phyloP scores from a whole-genome alignment of 2,888 invertebrate species.

The Hirtodrosophila histrioides region DNA sequence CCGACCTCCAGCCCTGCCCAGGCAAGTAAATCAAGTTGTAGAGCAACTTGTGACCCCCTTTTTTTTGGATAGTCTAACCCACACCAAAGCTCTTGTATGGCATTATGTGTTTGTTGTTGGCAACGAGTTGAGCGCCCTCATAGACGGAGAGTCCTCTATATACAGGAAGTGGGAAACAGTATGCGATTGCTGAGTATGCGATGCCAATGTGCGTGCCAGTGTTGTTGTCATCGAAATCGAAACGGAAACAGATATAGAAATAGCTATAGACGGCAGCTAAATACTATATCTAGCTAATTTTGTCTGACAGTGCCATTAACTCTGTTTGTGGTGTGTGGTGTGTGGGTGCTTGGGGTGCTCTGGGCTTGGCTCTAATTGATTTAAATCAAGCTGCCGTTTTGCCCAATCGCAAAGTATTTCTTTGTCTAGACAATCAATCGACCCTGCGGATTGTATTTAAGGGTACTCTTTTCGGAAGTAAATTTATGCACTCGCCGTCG shows the following conservation, averaged over 20 bases:
- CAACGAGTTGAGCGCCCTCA: slow-evolving; percentile 79
- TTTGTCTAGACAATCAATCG: slow-evolving; percentile 69
- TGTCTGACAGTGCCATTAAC: slow-evolving; percentile 63
- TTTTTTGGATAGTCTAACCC: slow-evolving; percentile 18
- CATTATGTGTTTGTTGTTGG: slow-evolving; percentile 76
- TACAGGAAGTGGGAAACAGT: neutral
- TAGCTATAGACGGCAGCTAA: slow-evolving; percentile 45
- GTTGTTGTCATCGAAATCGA: slow-evolving; percentile 53
- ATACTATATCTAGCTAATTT: slow-evolving; percentile 73
- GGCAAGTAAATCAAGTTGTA: slow-evolving; percentile 76
- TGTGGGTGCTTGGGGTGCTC: neutral
- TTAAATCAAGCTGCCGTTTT: slow-evolving; percentile 71
- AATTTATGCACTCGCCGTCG: slow-evolving; percentile 58
- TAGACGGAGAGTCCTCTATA: slow-evolving; percentile 1
- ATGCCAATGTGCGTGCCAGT: slow-evolving; percentile 60
- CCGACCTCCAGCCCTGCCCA: slow-evolving; percentile 16
- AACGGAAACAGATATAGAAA: slow-evolving; percentile 17
- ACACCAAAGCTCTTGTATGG: slow-evolving; percentile 18
- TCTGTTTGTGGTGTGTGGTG: slow-evolving; percentile 7
- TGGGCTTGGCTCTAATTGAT: slow-evolving; percentile 64
- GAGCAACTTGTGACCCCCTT: slow-evolving; percentile 75
- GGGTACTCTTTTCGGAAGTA: neutral
- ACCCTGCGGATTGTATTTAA: neutral
- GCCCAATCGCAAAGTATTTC: slow-evolving; percentile 44
- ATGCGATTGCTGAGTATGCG: slow-evolving; percentile 2